These are phyloP conservation scores for Aphis gossypii DNA, from an alignment of 1,140 invertebrate genomes.

Conservation along the genomic window DNA sequence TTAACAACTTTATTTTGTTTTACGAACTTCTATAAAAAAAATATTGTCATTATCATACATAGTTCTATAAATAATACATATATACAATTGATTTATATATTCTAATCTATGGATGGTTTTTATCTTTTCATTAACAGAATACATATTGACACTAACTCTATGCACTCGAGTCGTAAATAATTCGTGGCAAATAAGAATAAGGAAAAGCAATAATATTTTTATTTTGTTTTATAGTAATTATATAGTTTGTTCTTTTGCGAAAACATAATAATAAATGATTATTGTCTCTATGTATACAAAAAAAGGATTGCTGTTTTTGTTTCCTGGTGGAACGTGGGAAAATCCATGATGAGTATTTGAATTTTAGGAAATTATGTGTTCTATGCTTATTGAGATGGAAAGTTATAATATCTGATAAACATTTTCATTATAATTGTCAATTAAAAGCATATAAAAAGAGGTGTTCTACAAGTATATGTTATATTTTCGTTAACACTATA, in stretches of 20 bases:
- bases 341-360: not conserved
- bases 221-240: not conserved
- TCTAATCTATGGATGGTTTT: too few relatives aligned
- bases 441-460: not conserved
- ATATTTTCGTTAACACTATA: not conserved
- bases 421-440: not conserved
- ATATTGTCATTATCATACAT: too few relatives aligned
- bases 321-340: not conserved
- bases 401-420: not conserved
- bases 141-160: too few relatives aligned
- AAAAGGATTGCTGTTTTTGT: not conserved
- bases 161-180: too few relatives aligned
- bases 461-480: not conserved
- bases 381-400: not conserved
- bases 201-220: not conserved
- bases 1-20: not conserved
- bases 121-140: too few relatives aligned
- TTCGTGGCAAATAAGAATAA: too few relatives aligned
- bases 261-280: not conserved
- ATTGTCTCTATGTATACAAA: not conserved
- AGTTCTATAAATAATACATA: too few relatives aligned
- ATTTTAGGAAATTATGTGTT: not conserved
- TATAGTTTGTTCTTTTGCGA: not conserved
- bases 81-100: too few relatives aligned
- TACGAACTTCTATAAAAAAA: not conserved